Percentiles rank a stretch among this genome's conserved stretches.
phyloP scores from a whole-genome alignment of 2,797 vertebrate genomes.

The Spinus olivaceus region DNA sequence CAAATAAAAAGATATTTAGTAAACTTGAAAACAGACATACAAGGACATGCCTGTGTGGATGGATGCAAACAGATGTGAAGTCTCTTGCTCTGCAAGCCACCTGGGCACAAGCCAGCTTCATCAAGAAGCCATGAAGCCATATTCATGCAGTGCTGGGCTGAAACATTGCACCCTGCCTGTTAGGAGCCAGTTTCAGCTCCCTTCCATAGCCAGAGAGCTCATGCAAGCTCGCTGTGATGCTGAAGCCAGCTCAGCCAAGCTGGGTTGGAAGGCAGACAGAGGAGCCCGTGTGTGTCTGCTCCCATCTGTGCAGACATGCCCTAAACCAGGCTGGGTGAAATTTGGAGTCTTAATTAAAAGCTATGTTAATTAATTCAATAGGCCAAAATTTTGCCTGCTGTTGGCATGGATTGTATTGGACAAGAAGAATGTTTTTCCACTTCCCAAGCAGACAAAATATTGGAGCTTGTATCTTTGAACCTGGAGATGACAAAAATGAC shows the following conservation, averaged over 20 bases:
- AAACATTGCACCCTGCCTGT: neutral
- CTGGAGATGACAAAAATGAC: neutral
- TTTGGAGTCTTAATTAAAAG: slow-evolving; percentile 32
- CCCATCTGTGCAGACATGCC: slow-evolving; percentile 59
- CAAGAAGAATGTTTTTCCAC: neutral
- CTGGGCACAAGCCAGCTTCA: neutral
- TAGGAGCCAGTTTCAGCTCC: neutral
- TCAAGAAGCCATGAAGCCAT: neutral
- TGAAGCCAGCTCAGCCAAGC: neutral
- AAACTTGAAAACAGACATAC: slow-evolving; percentile 17
- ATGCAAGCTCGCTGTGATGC: rapidly evolving
- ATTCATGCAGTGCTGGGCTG: neutral
- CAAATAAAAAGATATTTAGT: slow-evolving; percentile 4
- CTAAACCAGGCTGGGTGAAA: slow-evolving; percentile 32
- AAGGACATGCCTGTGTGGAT: neutral
- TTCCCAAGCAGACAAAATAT: slow-evolving; percentile 16
- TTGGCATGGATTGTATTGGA: neutral
- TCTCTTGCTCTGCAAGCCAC: neutral
- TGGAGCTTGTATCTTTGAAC: slow-evolving; percentile 6
- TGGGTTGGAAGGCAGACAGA: slow-evolving; percentile 36
- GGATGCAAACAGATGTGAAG: slow-evolving; percentile 13
- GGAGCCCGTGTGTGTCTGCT: neutral
- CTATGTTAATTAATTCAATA: slow-evolving; percentile 13
- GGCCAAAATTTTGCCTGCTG: neutral
- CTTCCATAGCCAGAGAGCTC: neutral